These are phyloP conservation scores for Sprattus sprattus DNA, from an alignment of 2,113 vertebrate species.

Conservation along the genomic window DNA sequence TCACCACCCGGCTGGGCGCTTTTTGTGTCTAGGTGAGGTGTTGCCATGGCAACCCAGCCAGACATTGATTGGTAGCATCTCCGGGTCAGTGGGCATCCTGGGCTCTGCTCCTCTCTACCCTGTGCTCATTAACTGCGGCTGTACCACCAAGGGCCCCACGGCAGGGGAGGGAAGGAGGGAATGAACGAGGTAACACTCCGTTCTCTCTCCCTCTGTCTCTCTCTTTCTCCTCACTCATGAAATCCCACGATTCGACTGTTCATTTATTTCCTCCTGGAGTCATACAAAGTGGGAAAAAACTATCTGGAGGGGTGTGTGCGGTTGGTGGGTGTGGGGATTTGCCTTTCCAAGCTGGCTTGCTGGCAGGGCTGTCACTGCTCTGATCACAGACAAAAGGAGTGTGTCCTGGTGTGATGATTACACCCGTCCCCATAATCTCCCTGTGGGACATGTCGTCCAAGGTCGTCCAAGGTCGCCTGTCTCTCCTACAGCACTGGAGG, in stretches of 20 bases:
- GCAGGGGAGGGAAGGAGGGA: neutral
- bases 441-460: neutral
- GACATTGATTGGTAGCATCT: constrained; percentile 39
- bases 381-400: neutral
- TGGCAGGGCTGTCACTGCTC: neutral
- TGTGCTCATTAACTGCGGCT: neutral
- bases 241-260: no score
- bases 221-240: no score
- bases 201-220: neutral
- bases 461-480: neutral
- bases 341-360: neutral
- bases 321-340: neutral
- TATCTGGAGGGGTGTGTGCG: no score
- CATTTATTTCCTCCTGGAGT: no score
- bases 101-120: neutral
- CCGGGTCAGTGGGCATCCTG: constrained; percentile 9
- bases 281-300: no score
- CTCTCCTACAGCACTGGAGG: neutral
- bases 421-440: no score
- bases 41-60: constrained; percentile 51
- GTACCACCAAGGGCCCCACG: neutral
- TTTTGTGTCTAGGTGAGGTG: constrained; percentile 49
- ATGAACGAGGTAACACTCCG: neutral
- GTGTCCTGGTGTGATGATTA: neutral
- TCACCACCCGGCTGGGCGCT: constrained; percentile 54